Conservation (phyloP, 2,797 vertebrate genomes). For the Sebastiscus albofasciatus region DNA sequence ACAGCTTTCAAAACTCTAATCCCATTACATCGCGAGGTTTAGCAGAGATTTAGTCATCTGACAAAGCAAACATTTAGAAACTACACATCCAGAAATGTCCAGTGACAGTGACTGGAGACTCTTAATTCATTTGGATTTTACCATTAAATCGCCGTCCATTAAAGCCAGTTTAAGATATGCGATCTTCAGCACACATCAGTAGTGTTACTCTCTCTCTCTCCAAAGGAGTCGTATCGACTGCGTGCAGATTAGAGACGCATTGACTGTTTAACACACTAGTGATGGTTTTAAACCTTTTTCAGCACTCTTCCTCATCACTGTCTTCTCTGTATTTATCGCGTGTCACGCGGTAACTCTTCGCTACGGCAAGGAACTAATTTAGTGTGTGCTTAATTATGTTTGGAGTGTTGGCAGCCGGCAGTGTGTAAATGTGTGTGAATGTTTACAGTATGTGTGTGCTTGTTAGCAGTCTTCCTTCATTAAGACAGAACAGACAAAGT, state of each 20-base stretch:
- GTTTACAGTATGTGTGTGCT: neutral
- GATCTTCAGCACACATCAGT: neutral
- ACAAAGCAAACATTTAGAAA: constrained; percentile 7
- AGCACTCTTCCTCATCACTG: neutral
- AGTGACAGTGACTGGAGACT: neutral
- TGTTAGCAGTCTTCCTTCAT: neutral
- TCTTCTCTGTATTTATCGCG: constrained; percentile 5
- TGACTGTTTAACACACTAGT: neutral
- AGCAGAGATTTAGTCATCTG: neutral
- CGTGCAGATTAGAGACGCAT: neutral
- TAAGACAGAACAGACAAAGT: constrained; percentile 22
- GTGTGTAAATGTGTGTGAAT: constrained; percentile 10
- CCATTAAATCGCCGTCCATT: neutral
- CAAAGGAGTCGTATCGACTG: neutral
- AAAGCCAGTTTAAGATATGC: neutral
- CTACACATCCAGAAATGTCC: neutral
- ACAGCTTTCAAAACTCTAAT: constrained; percentile 10
- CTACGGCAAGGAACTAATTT: constrained; percentile 25
- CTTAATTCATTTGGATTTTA: neutral
- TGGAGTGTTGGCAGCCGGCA: neutral
- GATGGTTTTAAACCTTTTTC: neutral
- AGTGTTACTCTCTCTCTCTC: neutral
- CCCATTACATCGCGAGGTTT: neutral
- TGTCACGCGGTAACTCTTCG: neutral
- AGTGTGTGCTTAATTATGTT: constrained; percentile 33